Base-by-base conservation (phyloP, 1,140 invertebrate genomes). In the Microplitis mediator region DNA sequence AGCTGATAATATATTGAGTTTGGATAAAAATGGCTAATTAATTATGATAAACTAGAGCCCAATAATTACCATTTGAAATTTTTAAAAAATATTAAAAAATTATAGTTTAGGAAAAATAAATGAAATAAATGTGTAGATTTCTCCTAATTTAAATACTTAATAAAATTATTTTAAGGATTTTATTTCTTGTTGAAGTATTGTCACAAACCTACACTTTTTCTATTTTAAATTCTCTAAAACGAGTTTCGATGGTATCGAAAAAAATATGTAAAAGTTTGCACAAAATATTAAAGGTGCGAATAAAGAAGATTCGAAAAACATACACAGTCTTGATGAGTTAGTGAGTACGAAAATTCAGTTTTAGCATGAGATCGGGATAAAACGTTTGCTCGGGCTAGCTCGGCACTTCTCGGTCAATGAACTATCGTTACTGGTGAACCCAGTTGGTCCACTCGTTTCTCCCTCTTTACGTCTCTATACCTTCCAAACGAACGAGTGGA, bases 381-480 rank as follows among this genome's bases (percentile, higher is more conserved):
- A 78, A 73, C 77, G 79, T 80, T 79, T 80, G 83, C 87, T 87
- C 84, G 86, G 84, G 84, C 81, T 82, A 85, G 82, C 88, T 86
- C 87, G 86, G 87, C 85, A 88, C 87, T 88, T 85, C 83, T 87
- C 87, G 86, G 86, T 87, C 87, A 87, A 86, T 86, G 84, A 87
- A 87, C 85, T 79, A 80, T 78, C 78, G 79, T 79, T 78, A 83
- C 78, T 83, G 85, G 85, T 84, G 85, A 87, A 87, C 84, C 85
- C 84, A 86, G 86, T 87, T 86, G 85, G 86, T 87, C 86, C 84
- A 85, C 86, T 86, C 83, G 78, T 74, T 69, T 75, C 76, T 70
- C 78, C 77, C 50, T 79, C 81, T 71, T 51, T 73, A n/a, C 56
- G 36, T 58, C 76, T 71, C 69, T 36, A 64, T 64, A 65, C 56